Conservation (phyloP, 2,888 invertebrate species). For the Amiota mariae region DNA sequence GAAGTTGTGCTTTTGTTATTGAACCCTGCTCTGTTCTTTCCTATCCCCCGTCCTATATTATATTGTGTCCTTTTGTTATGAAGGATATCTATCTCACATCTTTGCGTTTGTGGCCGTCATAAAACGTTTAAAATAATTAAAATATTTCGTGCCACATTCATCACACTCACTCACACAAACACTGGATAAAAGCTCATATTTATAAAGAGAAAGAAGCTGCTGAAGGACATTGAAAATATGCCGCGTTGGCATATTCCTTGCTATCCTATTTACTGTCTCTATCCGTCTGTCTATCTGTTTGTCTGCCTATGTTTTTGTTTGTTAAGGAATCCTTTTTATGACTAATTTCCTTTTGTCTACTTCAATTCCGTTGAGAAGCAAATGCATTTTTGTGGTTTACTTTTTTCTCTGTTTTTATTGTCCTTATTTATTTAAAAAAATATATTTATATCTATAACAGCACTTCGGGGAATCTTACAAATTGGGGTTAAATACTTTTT, state of each 20-base stretch:
- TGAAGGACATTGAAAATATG: slow-evolving; percentile 56
- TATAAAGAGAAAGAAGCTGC: slow-evolving; percentile 14
- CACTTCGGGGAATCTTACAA: slow-evolving; percentile 68
- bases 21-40: slow-evolving; percentile 23
- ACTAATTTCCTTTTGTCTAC: slow-evolving; percentile 59
- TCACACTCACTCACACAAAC: slow-evolving; percentile 49
- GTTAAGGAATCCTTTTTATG: slow-evolving; percentile 52
- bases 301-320: slow-evolving; percentile 26
- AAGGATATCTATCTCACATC: slow-evolving; percentile 58
- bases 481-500: slow-evolving; percentile 63
- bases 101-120: slow-evolving; percentile 55
- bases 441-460: slow-evolving; percentile 44
- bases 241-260: slow-evolving; percentile 54
- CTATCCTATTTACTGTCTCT: slow-evolving; percentile 29
- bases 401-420: slow-evolving; percentile 47
- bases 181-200: slow-evolving; percentile 1
- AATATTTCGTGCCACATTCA: slow-evolving; percentile 70
- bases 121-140: slow-evolving; percentile 71
- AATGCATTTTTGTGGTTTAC: slow-evolving; percentile 33
- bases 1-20: slow-evolving; percentile 55
- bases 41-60: slow-evolving; percentile 9
- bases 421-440: slow-evolving; percentile 50
- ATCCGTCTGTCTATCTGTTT: background rate
- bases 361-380: slow-evolving; percentile 14
- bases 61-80: slow-evolving; percentile 34